These are phyloP conservation scores for Danaus melanippus DNA, from an alignment of 1,140 invertebrate genomes.

Conservation along the genomic window DNA sequence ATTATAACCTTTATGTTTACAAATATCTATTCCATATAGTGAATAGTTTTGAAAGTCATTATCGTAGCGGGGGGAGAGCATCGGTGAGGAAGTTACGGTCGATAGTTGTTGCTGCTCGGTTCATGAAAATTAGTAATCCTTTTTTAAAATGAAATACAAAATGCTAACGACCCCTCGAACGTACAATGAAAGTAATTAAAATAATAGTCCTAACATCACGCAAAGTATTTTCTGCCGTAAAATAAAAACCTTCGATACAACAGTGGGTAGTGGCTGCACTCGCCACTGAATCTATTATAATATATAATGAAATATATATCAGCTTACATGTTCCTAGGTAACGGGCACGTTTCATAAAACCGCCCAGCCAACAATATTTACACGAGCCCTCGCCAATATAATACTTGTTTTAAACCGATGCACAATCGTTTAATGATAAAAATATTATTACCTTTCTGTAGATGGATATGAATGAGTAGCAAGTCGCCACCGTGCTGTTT, in stretches of 20 bases:
- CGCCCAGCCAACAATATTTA: slow-evolving; percentile 25
- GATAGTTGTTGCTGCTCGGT: slow-evolving; percentile 26
- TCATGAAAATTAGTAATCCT: slow-evolving; percentile 40
- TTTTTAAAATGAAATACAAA: slow-evolving; percentile 34
- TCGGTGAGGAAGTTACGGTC: slow-evolving; percentile 33
- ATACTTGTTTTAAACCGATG: slow-evolving; percentile 41
- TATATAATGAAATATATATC: no score
- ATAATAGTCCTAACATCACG: slow-evolving; percentile 62
- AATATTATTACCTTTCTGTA: slow-evolving; percentile 56
- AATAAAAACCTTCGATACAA: slow-evolving; percentile 7
- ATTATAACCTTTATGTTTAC: slow-evolving; percentile 31
- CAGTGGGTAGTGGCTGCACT: no score
- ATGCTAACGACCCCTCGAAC: slow-evolving; percentile 41
- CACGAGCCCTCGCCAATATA: slow-evolving; percentile 38
- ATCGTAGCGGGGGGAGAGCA: slow-evolving; percentile 28
- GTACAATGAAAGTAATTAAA: slow-evolving; percentile 65
- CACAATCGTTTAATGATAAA: slow-evolving; percentile 54
- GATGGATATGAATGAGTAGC: slow-evolving; percentile 65
- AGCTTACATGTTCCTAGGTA: slow-evolving; percentile 25
- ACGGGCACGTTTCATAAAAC: slow-evolving; percentile 14
- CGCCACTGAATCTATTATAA: no score
- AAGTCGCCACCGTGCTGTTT: slow-evolving; percentile 63
- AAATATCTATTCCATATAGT: slow-evolving; percentile 20
- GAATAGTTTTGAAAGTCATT: slow-evolving; percentile 51
- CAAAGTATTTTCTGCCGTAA: slow-evolving; percentile 45